These are phyloP conservation scores for Catocala sponsa DNA, from an alignment of 2,888 invertebrate genomes.

Conservation along the genomic window DNA sequence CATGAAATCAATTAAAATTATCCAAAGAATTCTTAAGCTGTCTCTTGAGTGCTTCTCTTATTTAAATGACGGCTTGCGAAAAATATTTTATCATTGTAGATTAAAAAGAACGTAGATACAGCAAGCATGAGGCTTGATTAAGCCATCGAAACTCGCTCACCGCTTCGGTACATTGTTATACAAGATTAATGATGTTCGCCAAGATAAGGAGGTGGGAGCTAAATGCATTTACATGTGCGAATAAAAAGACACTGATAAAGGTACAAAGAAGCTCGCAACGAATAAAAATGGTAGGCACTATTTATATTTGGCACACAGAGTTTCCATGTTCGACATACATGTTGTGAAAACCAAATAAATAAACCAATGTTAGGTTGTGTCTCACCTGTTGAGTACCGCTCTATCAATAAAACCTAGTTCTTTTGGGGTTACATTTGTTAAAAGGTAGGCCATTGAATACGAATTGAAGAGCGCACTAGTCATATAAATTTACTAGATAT, in stretches of 20 bases:
- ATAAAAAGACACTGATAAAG: slow-evolving; percentile 83
- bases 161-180: slow-evolving; percentile 82
- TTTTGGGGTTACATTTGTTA: too few species aligned
- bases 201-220: slow-evolving; percentile 84
- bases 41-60: too few species aligned
- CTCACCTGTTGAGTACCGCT: too few species aligned
- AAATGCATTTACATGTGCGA: slow-evolving; percentile 88
- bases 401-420: too few species aligned
- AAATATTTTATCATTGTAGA: slow-evolving; percentile 60
- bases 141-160: slow-evolving; percentile 77
- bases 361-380: too few species aligned
- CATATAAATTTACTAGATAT: too few species aligned
- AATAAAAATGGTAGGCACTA: slow-evolving; percentile 66
- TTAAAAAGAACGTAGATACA: slow-evolving; percentile 69
- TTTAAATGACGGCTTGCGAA: slow-evolving; percentile 31
- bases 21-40: too few species aligned
- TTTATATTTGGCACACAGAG: slow-evolving; percentile 59
- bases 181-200: slow-evolving; percentile 85
- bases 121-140: slow-evolving; percentile 73
- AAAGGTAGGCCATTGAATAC: too few species aligned
- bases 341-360: neutral
- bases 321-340: slow-evolving; percentile 11
- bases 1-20: too few species aligned
- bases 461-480: too few species aligned
- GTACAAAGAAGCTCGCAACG: slow-evolving; percentile 78